Percentiles rank a stretch among this genome's conserved stretches.
phyloP scores from a whole-genome alignment of 2,797 vertebrate genomes.

The Glossophaga mutica region DNA sequence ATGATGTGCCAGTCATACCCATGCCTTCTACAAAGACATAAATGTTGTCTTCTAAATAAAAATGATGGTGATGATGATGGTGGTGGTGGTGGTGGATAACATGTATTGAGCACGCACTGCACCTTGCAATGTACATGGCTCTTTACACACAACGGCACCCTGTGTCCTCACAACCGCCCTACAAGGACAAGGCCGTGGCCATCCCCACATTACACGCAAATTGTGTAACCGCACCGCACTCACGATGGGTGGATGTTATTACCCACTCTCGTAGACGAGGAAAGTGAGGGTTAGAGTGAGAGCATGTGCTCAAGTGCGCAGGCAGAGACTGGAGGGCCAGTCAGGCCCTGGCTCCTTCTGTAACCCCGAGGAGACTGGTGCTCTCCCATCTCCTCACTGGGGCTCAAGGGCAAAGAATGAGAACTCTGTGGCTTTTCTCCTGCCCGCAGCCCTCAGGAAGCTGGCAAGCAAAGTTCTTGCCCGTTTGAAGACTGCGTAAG shows the following conservation, averaged over 20 bases:
- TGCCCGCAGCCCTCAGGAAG: background rate
- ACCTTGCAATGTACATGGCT: background rate
- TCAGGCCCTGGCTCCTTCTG: background rate
- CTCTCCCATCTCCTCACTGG: background rate
- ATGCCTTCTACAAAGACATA: background rate
- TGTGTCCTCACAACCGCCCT: background rate
- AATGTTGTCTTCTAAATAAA: background rate
- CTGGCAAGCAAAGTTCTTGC: background rate
- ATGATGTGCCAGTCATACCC: accelerated
- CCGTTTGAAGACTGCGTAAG: background rate
- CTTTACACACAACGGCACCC: accelerated
- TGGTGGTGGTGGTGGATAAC: background rate
- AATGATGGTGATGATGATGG: background rate
- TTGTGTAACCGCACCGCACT: background rate
- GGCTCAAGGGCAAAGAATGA: background rate
- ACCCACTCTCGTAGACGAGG: background rate
- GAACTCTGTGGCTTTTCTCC: background rate
- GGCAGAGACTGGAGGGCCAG: background rate
- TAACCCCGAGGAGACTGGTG: background rate
- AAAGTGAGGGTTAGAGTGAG: background rate
- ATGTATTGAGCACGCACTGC: background rate
- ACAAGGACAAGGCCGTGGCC: background rate
- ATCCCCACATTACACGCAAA: background rate
- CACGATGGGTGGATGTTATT: no score
- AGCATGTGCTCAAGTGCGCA: background rate